These are phyloP conservation scores for Coccyzus lansbergi DNA, from an alignment of 2,797 vertebrate species.

Conservation along the genomic window DNA sequence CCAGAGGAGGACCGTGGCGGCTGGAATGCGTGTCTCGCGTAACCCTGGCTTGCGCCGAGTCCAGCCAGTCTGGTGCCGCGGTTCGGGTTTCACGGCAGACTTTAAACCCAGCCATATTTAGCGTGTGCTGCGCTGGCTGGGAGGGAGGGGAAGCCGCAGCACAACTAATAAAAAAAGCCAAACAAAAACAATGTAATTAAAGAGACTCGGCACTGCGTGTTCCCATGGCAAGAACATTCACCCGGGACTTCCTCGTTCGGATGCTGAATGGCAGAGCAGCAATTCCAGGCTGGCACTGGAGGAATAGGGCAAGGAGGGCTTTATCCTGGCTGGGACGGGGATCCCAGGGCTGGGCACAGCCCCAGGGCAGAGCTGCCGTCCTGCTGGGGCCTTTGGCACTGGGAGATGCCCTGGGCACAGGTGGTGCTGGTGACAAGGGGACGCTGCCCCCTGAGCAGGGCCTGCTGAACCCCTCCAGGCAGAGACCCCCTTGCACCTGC, in stretches of 20 bases:
- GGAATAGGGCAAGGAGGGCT: background rate
- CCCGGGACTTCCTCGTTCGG: constrained; percentile 57
- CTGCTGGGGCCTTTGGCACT: background rate
- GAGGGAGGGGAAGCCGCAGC: constrained; percentile 65
- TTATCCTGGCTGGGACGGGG: background rate
- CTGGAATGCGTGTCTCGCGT: constrained; percentile 66
- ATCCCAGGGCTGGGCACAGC: background rate
- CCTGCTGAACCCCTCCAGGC: background rate
- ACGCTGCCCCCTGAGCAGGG: background rate
- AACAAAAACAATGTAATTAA: constrained; percentile 75
- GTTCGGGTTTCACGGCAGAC: constrained; percentile 87
- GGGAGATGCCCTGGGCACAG: background rate
- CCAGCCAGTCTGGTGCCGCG: constrained; percentile 95
- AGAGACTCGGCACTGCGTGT: constrained; percentile 72
- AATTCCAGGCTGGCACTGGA: constrained; percentile 36
- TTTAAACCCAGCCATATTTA: constrained; percentile 91
- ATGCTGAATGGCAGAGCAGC: constrained; percentile 48
- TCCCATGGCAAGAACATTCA: constrained; percentile 68
- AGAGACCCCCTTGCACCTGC: background rate
- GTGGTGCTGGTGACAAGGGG: background rate
- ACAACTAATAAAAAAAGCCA: constrained; percentile 65
- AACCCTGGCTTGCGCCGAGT: constrained; percentile 76
- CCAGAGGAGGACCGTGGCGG: background rate
- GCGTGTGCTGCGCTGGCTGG: constrained; percentile 73
- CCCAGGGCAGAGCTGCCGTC: background rate